Conservation (phyloP, 2,888 invertebrate genomes). For the Pammene aurita region DNA sequence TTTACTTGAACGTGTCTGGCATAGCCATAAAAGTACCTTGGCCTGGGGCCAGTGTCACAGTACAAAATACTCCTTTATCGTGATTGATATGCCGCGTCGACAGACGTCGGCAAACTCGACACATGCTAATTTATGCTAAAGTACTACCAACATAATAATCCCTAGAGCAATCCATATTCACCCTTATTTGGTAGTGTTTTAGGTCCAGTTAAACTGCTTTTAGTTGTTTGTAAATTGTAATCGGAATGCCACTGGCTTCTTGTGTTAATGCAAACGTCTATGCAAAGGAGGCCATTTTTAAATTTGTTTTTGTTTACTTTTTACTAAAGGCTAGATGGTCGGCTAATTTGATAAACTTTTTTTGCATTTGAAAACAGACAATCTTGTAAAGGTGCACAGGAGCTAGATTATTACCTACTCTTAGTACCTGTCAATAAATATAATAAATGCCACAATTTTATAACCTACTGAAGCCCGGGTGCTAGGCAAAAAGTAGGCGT, state of each 20-base stretch:
- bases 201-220: conserved; percentile 19
- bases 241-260: conserved; percentile 46
- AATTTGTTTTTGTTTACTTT: conserved; percentile 40
- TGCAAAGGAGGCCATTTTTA: conserved; percentile 49
- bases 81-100: conserved; percentile 53
- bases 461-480: no score
- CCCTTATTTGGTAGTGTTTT: conserved; percentile 28
- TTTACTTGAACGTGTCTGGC: not conserved
- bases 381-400: no score
- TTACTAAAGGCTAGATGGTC: conserved; percentile 24
- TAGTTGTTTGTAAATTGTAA: conserved; percentile 42
- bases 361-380: not conserved
- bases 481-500: no score
- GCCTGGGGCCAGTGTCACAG: conserved; percentile 45
- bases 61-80: conserved; percentile 50
- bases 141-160: conserved; percentile 26
- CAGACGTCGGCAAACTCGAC: conserved; percentile 47
- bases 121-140: conserved; percentile 55
- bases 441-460: no score
- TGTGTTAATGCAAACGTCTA: conserved; percentile 49
- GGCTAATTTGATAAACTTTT: conserved; percentile 19
- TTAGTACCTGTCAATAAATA: no score
- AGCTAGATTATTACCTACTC: no score
- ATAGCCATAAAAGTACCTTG: conserved; percentile 3
- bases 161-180: conserved; percentile 19